These are phyloP conservation scores for Rallus limicola DNA, from an alignment of 2,113 vertebrate genomes.

Conservation along the genomic window DNA sequence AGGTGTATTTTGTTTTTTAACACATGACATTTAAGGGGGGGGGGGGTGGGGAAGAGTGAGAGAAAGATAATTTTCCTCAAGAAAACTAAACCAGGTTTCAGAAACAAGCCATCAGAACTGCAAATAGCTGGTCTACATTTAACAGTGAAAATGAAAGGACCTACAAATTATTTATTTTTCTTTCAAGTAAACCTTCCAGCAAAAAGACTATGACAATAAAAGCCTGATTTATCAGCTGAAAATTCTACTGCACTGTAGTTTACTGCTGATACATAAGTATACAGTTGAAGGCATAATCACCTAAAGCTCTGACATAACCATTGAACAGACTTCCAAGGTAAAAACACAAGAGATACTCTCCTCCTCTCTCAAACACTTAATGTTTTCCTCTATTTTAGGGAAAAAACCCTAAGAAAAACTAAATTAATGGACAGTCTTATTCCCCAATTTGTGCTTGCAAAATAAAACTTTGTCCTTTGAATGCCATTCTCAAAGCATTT, in stretches of 20 bases:
- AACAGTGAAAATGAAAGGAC: neutral
- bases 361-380: neutral
- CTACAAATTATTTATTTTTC: neutral
- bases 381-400: neutral
- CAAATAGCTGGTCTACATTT: neutral
- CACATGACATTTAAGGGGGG: neutral
- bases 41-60: no score
- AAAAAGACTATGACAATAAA: neutral
- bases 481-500: neutral
- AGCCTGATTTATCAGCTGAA: neutral
- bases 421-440: neutral
- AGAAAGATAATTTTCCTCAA: neutral
- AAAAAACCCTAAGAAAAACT: neutral
- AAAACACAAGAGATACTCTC: neutral
- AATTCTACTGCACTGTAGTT: neutral
- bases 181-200: neutral
- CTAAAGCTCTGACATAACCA: neutral
- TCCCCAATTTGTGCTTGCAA: neutral
- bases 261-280: neutral
- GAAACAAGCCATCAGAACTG: neutral
- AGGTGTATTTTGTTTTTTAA: neutral
- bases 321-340: neutral
- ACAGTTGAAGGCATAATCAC: neutral
- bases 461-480: no score
- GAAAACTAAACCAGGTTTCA: neutral